These are phyloP conservation scores for Drosophila micromelanica DNA, from an alignment of 1,140 invertebrate species.

Conservation along the genomic window DNA sequence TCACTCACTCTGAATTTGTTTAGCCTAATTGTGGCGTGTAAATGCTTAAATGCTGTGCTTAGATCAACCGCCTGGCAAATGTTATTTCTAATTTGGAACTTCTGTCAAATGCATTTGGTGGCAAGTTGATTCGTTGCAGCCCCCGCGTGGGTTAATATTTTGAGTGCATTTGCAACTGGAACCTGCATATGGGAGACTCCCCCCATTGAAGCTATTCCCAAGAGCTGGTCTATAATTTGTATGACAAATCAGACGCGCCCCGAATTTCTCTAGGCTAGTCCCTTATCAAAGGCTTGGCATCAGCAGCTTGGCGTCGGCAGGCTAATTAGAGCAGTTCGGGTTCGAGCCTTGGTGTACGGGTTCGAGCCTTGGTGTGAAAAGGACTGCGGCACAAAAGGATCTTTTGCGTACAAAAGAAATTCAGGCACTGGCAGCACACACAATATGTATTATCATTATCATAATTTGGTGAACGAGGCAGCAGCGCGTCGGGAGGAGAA, in stretches of 20 bases:
- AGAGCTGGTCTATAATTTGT: conserved; percentile 26
- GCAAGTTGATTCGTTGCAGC: conserved; percentile 21
- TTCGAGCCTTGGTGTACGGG: conserved; percentile 28
- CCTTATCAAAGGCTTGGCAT: conserved; percentile 47
- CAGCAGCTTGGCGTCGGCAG: conserved; percentile 13
- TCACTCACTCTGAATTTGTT: conserved; percentile 36
- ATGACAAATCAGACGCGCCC: conserved; percentile 52
- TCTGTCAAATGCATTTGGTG: neutral
- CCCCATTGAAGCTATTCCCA: conserved; percentile 7
- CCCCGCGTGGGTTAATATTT: conserved; percentile 13
- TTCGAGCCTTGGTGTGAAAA: conserved; percentile 43
- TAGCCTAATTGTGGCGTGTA: conserved; percentile 46
- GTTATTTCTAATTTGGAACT: conserved; percentile 10
- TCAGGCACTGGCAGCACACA: conserved; percentile 10
- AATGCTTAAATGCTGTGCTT: conserved; percentile 43
- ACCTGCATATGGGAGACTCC: conserved; percentile 9
- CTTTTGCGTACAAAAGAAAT: conserved; percentile 6
- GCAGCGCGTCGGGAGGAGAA: conserved; percentile 8
- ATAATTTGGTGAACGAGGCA: conserved; percentile 52
- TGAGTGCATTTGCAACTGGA: conserved; percentile 26
- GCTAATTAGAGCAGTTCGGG: conserved; percentile 39
- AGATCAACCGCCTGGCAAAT: conserved; percentile 21
- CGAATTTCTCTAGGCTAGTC: conserved; percentile 9
- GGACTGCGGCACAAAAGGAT: conserved; percentile 44
- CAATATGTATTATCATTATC: conserved; percentile 56